Conservation (phyloP, 2,888 invertebrate species). For the Leucophenga montana region DNA sequence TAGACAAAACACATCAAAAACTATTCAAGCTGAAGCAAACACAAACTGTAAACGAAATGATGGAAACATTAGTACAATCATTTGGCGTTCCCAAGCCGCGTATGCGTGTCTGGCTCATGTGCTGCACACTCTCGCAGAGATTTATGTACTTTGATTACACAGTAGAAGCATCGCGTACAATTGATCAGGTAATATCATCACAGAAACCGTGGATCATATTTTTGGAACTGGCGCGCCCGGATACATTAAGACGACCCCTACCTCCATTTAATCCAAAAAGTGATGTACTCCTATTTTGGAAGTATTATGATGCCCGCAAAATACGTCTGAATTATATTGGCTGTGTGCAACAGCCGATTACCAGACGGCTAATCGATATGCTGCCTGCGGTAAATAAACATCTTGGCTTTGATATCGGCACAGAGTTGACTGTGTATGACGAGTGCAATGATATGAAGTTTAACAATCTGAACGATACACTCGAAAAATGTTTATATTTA, state of each 20-base stretch:
- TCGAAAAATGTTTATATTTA: conserved; percentile 81
- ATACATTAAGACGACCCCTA: conserved; percentile 81
- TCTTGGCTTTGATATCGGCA: conserved; percentile 91
- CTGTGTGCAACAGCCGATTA: conserved; percentile 89
- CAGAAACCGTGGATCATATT: conserved; percentile 87
- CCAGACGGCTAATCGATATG: conserved; percentile 87
- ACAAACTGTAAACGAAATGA: conserved; percentile 87
- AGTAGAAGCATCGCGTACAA: conserved; percentile 79
- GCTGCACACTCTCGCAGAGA: conserved; percentile 81
- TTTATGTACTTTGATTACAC: conserved; percentile 87
- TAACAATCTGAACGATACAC: conserved; percentile 76
- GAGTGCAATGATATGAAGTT: conserved; percentile 74
- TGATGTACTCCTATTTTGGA: conserved; percentile 75
- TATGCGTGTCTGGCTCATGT: conserved; percentile 93
- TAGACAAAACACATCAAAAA: conserved; percentile 87
- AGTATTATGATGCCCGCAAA: conserved; percentile 92
- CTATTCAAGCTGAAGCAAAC: conserved; percentile 93
- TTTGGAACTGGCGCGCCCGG: conserved; percentile 89
- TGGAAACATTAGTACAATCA: conserved; percentile 88
- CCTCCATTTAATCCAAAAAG: conserved; percentile 93
- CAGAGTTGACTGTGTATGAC: conserved; percentile 90
- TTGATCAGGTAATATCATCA: conserved; percentile 81
- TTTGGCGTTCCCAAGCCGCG: conserved; percentile 91
- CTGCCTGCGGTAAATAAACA: conserved; percentile 90
- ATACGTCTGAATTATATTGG: conserved; percentile 96